These are phyloP conservation scores for Nematolebias whitei DNA, from an alignment of 2,113 vertebrate genomes.

Conservation along the genomic window DNA sequence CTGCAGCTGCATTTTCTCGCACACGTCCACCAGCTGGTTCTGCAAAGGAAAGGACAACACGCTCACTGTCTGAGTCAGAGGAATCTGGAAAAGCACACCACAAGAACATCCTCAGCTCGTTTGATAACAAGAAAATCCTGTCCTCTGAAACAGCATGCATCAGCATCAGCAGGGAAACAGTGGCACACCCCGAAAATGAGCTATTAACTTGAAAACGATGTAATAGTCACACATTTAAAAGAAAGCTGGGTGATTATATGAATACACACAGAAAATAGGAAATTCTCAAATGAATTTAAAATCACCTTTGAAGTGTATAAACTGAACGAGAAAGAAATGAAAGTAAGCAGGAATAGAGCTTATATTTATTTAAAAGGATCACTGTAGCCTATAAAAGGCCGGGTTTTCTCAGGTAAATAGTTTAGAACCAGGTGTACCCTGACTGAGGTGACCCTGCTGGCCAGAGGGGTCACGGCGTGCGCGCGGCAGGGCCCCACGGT, in stretches of 20 bases:
- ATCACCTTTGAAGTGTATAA: no score
- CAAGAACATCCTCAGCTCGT: slow-evolving; percentile 21
- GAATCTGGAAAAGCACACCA: not conserved
- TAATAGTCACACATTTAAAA: not conserved
- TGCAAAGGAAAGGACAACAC: slow-evolving; percentile 27
- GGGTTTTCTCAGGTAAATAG: no score
- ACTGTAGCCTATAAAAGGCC: no score
- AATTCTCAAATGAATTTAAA: no score
- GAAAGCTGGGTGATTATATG: not conserved
- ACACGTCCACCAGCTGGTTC: slow-evolving; percentile 91
- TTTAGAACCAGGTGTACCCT: slow-evolving; percentile 76
- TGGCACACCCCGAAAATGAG: slow-evolving; percentile 46
- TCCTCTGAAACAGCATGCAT: slow-evolving; percentile 46
- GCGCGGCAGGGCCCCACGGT: slow-evolving; percentile 77
- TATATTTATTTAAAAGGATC: no score
- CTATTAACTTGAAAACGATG: slow-evolving; percentile 10
- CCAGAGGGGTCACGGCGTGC: slow-evolving; percentile 79
- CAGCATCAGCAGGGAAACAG: slow-evolving; percentile 4
- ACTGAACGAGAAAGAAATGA: no score
- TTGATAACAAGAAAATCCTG: slow-evolving; percentile 67
- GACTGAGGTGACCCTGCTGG: slow-evolving; percentile 78
- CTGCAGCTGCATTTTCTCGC: slow-evolving; percentile 92
- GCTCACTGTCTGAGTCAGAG: slow-evolving; percentile 8
- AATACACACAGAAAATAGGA: not conserved
- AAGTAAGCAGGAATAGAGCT: no score